A percentile compares a stretch with the other conserved stretches of the same genome.
phyloP scores from a whole-genome alignment of 2,888 invertebrate genomes.

The Leptinotarsa haldemani region DNA sequence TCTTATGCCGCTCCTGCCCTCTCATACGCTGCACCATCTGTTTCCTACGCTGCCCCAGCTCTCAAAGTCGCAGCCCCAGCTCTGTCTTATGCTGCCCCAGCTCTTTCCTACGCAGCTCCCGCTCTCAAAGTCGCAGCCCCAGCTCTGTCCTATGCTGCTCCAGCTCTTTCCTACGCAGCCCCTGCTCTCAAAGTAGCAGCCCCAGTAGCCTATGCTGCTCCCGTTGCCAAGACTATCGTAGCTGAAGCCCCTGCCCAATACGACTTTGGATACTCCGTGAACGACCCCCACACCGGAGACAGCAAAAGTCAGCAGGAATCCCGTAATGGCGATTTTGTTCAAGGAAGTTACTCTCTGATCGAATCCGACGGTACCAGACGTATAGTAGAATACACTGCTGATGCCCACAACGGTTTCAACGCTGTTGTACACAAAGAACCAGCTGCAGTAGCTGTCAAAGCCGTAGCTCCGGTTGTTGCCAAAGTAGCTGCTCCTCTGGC shows the following conservation, averaged over 20 bases:
- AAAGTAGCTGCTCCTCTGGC: constrained; percentile 29
- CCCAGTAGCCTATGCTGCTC: constrained; percentile 47
- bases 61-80: constrained; percentile 49
- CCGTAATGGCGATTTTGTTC: constrained; percentile 68
- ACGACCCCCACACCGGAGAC: constrained; percentile 65
- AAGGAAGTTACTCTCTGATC: constrained; percentile 68
- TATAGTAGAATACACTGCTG: constrained; percentile 68
- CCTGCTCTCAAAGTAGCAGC: constrained; percentile 44
- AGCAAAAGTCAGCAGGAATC: constrained; percentile 73
- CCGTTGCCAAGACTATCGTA: constrained; percentile 45
- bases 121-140: constrained; percentile 50
- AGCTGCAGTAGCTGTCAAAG: constrained; percentile 55
- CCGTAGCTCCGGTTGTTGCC: constrained; percentile 45
- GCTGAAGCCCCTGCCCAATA: constrained; percentile 52
- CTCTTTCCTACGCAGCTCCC: constrained; percentile 40
- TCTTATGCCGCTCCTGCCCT: constrained; percentile 60
- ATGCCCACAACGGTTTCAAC: constrained; percentile 68
- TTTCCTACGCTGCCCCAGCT: constrained; percentile 58
- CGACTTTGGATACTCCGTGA: constrained; percentile 45
- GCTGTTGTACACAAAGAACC: constrained; percentile 68
- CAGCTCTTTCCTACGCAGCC: constrained; percentile 42
- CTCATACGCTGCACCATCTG: constrained; percentile 60
- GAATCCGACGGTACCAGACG: constrained; percentile 68
- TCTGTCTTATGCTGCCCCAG: constrained; percentile 41
- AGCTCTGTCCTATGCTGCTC: constrained; percentile 40